Evolutionary conservation across 2,888 invertebrate species (phyloP).

Genomic region (Drosophila sordidula): DNA sequence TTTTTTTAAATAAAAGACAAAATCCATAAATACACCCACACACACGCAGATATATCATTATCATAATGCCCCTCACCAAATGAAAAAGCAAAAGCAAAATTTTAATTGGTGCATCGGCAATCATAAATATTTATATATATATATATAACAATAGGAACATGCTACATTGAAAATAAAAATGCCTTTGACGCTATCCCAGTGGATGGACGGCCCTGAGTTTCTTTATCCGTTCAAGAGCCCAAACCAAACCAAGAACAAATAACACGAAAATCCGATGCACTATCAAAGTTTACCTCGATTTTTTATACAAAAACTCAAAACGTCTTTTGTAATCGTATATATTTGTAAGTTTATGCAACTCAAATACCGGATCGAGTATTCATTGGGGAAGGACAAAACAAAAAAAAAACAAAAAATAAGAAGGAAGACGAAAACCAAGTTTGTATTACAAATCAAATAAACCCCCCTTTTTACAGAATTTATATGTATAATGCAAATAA

Average conservation of each 20-base stretch:
- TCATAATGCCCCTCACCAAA: constrained; percentile 8
- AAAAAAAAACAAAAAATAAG: neutral
- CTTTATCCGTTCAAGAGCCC: constrained; percentile 23
- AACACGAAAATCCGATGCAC: constrained; percentile 71
- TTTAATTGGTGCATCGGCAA: constrained; percentile 59
- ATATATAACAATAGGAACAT: constrained; percentile 7
- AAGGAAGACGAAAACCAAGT: constrained; percentile 22
- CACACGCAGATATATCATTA: constrained; percentile 1
- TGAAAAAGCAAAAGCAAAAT: constrained; percentile 18
- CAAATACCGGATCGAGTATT: constrained; percentile 27
- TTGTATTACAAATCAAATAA: constrained; percentile 56
- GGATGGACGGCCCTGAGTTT: constrained; percentile 50
- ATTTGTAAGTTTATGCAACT: constrained; percentile 60
- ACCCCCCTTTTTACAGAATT: constrained; percentile 72
- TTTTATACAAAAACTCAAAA: constrained; percentile 71
- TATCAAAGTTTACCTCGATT: constrained; percentile 80
- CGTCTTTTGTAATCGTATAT: constrained; percentile 69
- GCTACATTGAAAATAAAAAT: constrained; percentile 32
- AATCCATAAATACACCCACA: constrained; percentile 11
- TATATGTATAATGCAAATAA: constrained; percentile 61
- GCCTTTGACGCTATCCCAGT: constrained; percentile 48
- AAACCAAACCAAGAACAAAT: constrained; percentile 9
- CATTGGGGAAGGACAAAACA: constrained; percentile 6
- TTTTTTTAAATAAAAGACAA: constrained; percentile 27
- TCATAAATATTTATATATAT: constrained; percentile 1